phyloP scores from a whole-genome alignment of 2,797 vertebrate genomes.

The Hippoglossus hippoglossus region DNA sequence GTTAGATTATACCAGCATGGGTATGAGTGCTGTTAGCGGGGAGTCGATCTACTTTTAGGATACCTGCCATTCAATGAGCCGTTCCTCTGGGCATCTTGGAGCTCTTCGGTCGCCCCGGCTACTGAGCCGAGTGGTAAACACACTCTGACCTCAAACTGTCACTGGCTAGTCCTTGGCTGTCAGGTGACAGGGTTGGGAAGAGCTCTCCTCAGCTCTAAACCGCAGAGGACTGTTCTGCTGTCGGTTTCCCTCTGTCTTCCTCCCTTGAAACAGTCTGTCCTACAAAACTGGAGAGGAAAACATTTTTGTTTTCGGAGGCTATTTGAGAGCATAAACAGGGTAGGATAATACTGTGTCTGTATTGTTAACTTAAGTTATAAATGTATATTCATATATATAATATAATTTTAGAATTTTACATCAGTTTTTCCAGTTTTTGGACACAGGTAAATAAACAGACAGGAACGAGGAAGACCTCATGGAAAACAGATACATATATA shows the following conservation, averaged over 20 bases:
- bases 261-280: neutral
- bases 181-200: slow-evolving; percentile 53
- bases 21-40: slow-evolving; percentile 19
- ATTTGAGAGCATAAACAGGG: neutral
- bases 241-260: slow-evolving; percentile 14
- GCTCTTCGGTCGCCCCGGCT: slow-evolving; percentile 18
- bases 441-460: too few relatives aligned
- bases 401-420: too few relatives aligned
- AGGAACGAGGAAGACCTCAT: too few relatives aligned
- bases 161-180: slow-evolving; percentile 50
- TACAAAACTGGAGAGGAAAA: neutral
- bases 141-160: slow-evolving; percentile 77
- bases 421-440: too few relatives aligned
- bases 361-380: too few relatives aligned
- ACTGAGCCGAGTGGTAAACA: slow-evolving; percentile 42
- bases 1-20: slow-evolving; percentile 18
- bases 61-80: slow-evolving; percentile 44
- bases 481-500: too few relatives aligned
- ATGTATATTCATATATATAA: too few relatives aligned
- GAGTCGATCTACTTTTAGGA: slow-evolving; percentile 31
- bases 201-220: slow-evolving; percentile 45
- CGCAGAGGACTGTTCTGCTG: slow-evolving; percentile 22
- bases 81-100: slow-evolving; percentile 7
- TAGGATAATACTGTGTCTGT: too few relatives aligned
- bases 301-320: neutral